Percentiles rank a stretch among this genome's conserved stretches.
phyloP scores from a whole-genome alignment of 1,140 invertebrate genomes.

The Ceratosolen solmsi region DNA sequence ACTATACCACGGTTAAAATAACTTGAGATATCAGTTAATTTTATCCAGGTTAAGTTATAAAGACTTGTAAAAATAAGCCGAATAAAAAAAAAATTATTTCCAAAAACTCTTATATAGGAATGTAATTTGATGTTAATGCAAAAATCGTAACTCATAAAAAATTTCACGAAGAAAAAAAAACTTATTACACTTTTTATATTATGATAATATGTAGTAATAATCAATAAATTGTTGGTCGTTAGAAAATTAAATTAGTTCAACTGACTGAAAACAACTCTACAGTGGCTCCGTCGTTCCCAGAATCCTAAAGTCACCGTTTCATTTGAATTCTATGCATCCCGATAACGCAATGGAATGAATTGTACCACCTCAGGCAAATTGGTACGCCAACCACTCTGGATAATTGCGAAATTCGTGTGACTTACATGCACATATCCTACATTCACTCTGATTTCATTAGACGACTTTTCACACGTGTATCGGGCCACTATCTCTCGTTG shows the following conservation, averaged over 20 bases:
- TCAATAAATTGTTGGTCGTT: not conserved
- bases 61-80: too few relatives aligned
- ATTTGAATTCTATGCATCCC: constrained; percentile 30
- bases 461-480: not conserved
- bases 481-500: too few relatives aligned
- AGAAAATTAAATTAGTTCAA: not conserved
- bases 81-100: too few relatives aligned
- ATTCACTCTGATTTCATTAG: constrained; percentile 10
- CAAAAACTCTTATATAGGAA: too few relatives aligned
- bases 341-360: constrained; percentile 21
- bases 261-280: constrained; percentile 17
- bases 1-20: too few relatives aligned
- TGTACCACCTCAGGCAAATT: too few relatives aligned
- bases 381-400: not conserved
- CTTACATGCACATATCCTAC: not conserved
- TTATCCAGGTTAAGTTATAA: too few relatives aligned
- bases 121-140: too few relatives aligned
- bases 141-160: too few relatives aligned
- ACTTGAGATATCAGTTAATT: too few relatives aligned
- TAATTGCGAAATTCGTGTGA: constrained; percentile 12
- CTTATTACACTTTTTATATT: too few relatives aligned
- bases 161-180: too few relatives aligned
- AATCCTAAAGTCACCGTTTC: constrained; percentile 31
- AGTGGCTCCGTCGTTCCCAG: not conserved
- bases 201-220: constrained; percentile 27